Base-by-base conservation (phyloP, 2,113 vertebrate species). In the Nothoprocta perdicaria region DNA sequence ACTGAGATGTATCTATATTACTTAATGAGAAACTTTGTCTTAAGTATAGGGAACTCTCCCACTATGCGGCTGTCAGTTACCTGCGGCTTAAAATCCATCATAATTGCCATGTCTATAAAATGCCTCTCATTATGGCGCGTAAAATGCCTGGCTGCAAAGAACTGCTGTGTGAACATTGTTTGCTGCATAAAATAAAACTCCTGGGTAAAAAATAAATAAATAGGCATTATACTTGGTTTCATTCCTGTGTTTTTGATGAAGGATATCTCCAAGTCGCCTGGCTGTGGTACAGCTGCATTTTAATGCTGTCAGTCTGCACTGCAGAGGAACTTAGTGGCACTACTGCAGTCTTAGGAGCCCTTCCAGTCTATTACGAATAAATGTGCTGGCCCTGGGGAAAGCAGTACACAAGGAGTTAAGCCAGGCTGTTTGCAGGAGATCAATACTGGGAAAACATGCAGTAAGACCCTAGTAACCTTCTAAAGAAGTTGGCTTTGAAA, bases 1-100 rank as follows among this genome's bases (percentile, higher is more conserved):
- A 94, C 86, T 88, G 93, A 96, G 96, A 96, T 93, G 73, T 95
- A 96, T 96, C 97, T 96, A 33, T 95, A 86, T 96, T 96, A 94
- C 95, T 94, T 97, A 97, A 95, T 94, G 93, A 97, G 94, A 94
- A 97, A 94, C 93, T 97, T 97, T 94, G 95, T 97, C 89, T 96
- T 95, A 92, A 96, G 71, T 79, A 60, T 94, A 94, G 76, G 84
- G 77, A 98, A 92, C 85, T 91, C 75, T 97, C 94, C 95, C 78
- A 94, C 92, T 96, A 95, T 85, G 94, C 95, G 90, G 69, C 84
- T 96, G 95, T 95, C 96, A 96, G 91, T 95, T 97, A 96, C 95
- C 92, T 96, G 93, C 98, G 92, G 86, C 93, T 96, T 96, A 95
- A 97, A 98, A 98, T 97, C 93, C 95, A 58, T 95, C 75, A 92